Conservation (phyloP, 2,113 vertebrate genomes). For the Platycercus adscitus region DNA sequence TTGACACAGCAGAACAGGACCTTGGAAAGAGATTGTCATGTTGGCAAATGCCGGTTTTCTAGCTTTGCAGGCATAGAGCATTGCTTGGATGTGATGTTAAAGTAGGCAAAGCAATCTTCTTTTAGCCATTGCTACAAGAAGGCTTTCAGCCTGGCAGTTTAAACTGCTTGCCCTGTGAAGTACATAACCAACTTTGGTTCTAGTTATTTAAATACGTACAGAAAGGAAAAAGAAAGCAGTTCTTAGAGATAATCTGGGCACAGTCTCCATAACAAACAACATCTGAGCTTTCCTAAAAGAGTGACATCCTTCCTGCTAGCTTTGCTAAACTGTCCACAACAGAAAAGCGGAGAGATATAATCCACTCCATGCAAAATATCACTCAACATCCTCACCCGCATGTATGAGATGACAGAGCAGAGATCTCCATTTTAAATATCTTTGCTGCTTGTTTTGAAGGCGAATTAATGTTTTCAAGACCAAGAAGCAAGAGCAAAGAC, state of each 20-base stretch:
- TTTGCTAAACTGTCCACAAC: neutral
- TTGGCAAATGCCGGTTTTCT: neutral
- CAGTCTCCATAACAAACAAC: neutral
- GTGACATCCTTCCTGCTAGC: neutral
- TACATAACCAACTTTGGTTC: neutral
- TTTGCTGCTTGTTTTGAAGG: neutral
- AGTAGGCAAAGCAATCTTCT: neutral
- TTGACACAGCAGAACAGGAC: neutral
- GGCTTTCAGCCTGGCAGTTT: neutral
- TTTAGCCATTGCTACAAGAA: neutral
- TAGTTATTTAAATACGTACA: neutral
- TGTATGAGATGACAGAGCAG: neutral
- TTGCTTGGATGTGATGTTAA: neutral
- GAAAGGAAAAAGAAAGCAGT: neutral
- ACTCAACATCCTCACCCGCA: neutral
- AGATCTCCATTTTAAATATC: neutral
- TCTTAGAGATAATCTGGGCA: neutral
- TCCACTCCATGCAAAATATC: neutral
- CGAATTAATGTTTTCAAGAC: neutral
- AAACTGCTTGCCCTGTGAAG: neutral
- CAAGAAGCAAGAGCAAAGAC: neutral
- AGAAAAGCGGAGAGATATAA: neutral
- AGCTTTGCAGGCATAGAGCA: neutral
- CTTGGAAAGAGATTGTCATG: neutral
- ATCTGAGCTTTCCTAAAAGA: neutral